phyloP scores from a whole-genome alignment of 2,113 vertebrate species.

The Himantopus leucocephalus region DNA sequence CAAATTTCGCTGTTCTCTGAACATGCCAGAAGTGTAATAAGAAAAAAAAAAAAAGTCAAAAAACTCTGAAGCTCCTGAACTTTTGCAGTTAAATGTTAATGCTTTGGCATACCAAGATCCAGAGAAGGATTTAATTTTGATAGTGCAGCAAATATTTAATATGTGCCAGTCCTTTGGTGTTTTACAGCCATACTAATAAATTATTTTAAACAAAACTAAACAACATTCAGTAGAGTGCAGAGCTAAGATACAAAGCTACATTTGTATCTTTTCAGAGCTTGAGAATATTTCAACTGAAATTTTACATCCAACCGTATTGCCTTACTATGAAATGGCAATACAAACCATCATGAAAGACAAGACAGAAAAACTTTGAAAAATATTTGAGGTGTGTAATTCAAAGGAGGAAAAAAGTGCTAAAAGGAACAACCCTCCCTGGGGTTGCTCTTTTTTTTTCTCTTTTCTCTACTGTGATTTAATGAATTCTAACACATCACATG shows the following conservation, averaged over 20 bases:
- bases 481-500: conserved; percentile 35
- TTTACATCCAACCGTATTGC: not conserved
- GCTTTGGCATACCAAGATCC: not conserved
- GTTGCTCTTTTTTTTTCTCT: not conserved
- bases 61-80: not conserved
- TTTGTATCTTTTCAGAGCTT: not conserved
- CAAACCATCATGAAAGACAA: not conserved
- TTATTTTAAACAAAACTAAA: not conserved
- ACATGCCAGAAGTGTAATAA: not conserved
- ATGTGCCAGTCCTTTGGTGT: not conserved
- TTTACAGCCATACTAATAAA: not conserved
- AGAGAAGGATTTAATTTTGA: not conserved
- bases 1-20: not conserved
- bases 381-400: not conserved
- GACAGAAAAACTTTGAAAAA: not conserved
- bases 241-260: not conserved
- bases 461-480: not conserved
- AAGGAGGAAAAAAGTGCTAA: not conserved
- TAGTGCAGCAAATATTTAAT: not conserved
- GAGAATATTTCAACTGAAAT: not conserved
- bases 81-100: not conserved
- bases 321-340: not conserved
- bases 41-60: not conserved
- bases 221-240: not conserved
- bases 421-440: not conserved